Evolutionary conservation across 2,888 invertebrate genomes (phyloP), one percentile per base, ranked within the genome.

Genomic region (Timandra comae): DNA sequence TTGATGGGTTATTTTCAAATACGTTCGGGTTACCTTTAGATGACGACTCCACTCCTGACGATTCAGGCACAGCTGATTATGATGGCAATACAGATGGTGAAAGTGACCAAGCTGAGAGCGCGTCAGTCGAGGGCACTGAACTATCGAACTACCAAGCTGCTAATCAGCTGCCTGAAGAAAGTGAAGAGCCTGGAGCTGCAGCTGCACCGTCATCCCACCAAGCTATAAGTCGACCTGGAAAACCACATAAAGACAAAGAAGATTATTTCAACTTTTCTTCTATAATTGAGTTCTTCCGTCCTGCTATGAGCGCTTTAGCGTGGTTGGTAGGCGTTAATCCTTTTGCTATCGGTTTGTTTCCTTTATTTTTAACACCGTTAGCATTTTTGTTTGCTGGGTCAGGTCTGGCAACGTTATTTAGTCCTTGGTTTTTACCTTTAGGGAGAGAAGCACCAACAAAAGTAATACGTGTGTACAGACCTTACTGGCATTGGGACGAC

Each of bases 351-450:
- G 84, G 89, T 0, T 65, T 90, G 20, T 79, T 89, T 61, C 87
- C 91, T 32, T 49, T 91, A 51, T 65, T 89, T 30, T 72, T 91
- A 27, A 87, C 91, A 0, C 92, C 92, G 0, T 64, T 91, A 27
- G 87, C 88, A 0, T 74, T 91, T 30, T 70, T 91, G 22, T 86
- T 91, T 29, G 87, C 89, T 1, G 87, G 91, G 0, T 87, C 91
- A 7, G 88, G 91, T 0, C 60, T 90, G 8, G 86, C 89, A 1
- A 81, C 91, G 0, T 80, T 91, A 26, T 69, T 91, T 41, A 88
- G 91, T 34, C 91, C 91, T 0, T 91, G 88, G 87, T 85, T 88
- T 46, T 75, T 91, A 38, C 89, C 91, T 0, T 45, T 63, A 6
- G 85, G 67, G 1, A 69, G 86, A 46, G 71, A 81, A 51, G 73